These are phyloP conservation scores for Ennomos erosarius DNA, from an alignment of 2,888 invertebrate species.

Conservation along the genomic window DNA sequence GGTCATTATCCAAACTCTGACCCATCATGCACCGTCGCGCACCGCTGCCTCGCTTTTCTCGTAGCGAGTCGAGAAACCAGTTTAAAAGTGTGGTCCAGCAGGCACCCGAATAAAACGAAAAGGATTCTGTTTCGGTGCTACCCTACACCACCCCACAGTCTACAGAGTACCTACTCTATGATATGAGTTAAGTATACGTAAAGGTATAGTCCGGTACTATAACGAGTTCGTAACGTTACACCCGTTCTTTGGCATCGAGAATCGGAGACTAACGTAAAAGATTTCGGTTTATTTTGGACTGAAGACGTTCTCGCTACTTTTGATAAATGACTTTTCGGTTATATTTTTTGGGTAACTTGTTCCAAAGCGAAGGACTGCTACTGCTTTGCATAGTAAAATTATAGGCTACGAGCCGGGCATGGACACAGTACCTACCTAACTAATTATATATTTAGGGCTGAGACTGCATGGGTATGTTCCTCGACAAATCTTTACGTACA, in stretches of 20 bases:
- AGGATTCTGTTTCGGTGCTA: conserved; percentile 52
- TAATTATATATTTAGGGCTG: too few relatives aligned
- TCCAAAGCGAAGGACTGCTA: too few relatives aligned
- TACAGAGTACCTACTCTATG: background rate
- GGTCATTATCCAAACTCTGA: too few relatives aligned
- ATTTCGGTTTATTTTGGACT: conserved; percentile 28
- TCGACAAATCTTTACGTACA: too few relatives aligned
- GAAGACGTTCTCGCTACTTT: conserved; percentile 5
- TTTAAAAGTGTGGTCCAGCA: conserved; percentile 55
- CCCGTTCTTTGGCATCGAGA: conserved; percentile 27
- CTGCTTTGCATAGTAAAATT: too few relatives aligned
- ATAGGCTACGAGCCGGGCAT: too few relatives aligned
- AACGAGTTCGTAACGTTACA: conserved; percentile 37
- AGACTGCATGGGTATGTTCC: too few relatives aligned
- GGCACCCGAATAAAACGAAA: conserved; percentile 51
- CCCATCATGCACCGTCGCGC: too few relatives aligned
- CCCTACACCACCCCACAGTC: conserved; percentile 41
- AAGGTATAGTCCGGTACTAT: conserved; percentile 10
- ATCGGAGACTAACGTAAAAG: conserved; percentile 31
- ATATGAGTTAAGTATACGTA: background rate
- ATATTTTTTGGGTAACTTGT: too few relatives aligned
- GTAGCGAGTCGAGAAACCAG: conserved; percentile 55
- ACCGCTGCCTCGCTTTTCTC: too few relatives aligned
- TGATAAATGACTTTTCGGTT: conserved; percentile 7
- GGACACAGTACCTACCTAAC: too few relatives aligned